These are phyloP conservation scores for Orchesellides sinensis DNA, from an alignment of 2,888 invertebrate species.

Conservation along the genomic window DNA sequence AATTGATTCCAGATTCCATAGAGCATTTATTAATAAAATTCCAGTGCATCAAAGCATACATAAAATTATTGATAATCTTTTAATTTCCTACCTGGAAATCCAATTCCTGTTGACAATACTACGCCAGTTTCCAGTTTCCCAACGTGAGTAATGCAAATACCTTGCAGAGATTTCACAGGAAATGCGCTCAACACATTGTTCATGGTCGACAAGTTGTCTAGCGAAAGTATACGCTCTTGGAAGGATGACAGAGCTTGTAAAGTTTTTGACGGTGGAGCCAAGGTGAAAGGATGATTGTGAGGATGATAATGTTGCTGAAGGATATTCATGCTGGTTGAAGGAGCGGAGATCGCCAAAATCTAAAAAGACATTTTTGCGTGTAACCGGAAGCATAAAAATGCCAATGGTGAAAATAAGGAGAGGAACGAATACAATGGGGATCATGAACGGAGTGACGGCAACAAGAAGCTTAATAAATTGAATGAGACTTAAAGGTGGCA, in stretches of 20 bases:
- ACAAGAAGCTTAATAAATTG: conserved; percentile 63
- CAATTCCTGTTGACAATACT: conserved; percentile 21
- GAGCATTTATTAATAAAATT: background rate
- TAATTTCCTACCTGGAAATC: conserved; percentile 41
- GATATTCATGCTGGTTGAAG: background rate
- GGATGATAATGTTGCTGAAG: too few relatives aligned
- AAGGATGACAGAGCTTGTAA: background rate
- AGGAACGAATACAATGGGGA: conserved; percentile 64
- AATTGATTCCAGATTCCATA: too few relatives aligned
- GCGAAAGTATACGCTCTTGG: conserved; percentile 24
- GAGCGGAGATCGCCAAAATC: conserved; percentile 28
- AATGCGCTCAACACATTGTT: conserved; percentile 58
- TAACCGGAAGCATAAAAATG: conserved; percentile 63
- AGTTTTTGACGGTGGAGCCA: background rate
- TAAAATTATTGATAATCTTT: too few relatives aligned
- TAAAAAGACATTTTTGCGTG: conserved; percentile 35
- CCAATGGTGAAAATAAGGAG: conserved; percentile 65
- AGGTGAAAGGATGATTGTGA: conserved; percentile 10
- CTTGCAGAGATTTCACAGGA: conserved; percentile 50
- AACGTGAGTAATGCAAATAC: conserved; percentile 5
- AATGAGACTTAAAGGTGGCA: conserved; percentile 52
- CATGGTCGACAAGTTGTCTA: conserved; percentile 33
- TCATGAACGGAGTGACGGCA: conserved; percentile 60
- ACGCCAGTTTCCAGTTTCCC: conserved; percentile 28
- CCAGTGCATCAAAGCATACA: too few relatives aligned